These are phyloP conservation scores for Crossaster papposus DNA, from an alignment of 53 echinoderm and acorn worm species.

Conservation along the genomic window DNA sequence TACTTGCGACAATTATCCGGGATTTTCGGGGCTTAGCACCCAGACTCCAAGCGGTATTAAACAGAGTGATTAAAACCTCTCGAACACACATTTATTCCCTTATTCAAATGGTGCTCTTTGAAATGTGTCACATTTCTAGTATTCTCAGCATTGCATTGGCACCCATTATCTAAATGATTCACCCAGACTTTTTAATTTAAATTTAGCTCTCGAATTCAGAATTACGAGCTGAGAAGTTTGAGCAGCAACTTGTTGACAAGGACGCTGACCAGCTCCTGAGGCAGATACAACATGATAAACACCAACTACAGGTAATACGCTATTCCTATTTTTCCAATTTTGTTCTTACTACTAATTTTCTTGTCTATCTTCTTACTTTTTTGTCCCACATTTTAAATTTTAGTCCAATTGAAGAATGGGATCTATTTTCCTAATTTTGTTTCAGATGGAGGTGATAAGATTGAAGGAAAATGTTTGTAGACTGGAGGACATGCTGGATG, in stretches of 20 bases:
- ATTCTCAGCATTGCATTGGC: not conserved
- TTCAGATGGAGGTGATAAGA: constrained; percentile 58
- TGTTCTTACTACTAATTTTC: too few relatives aligned
- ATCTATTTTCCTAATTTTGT: not conserved
- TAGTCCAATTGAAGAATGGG: too few relatives aligned
- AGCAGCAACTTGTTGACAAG: constrained; percentile 6
- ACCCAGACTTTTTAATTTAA: not conserved
- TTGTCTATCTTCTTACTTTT: too few relatives aligned
- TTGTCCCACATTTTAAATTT: too few relatives aligned
- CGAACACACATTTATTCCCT: too few relatives aligned
- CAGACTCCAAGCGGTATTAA: too few relatives aligned
- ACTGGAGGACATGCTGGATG: constrained; percentile 50
- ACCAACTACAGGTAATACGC: constrained; percentile 75
- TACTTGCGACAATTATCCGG: too few relatives aligned
- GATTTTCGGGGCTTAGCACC: too few relatives aligned
- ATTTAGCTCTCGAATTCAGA: constrained; percentile 49
- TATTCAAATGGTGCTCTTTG: too few relatives aligned
- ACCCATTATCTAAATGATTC: not conserved
- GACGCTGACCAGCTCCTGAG: constrained; percentile 32
- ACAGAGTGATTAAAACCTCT: too few relatives aligned
- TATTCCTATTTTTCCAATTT: too few relatives aligned
- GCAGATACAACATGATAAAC: constrained; percentile 66
- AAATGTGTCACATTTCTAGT: too few relatives aligned
- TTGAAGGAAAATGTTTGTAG: constrained; percentile 39
- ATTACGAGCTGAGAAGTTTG: constrained; percentile 33